These are phyloP conservation scores for Streptopelia turtur DNA, from an alignment of 2,797 vertebrate species.

Conservation along the genomic window DNA sequence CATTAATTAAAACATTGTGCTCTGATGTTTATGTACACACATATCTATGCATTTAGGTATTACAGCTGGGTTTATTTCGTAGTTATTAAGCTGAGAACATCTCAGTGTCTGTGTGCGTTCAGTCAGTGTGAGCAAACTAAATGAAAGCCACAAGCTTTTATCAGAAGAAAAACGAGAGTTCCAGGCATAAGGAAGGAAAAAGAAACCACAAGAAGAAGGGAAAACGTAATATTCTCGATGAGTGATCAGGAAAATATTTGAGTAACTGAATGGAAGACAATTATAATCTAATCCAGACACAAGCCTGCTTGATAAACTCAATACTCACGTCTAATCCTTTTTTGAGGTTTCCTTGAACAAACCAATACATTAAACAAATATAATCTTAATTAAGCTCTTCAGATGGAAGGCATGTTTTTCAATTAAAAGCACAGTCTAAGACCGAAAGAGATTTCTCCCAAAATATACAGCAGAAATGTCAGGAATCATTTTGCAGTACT, in stretches of 20 bases:
- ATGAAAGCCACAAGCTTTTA: conserved; percentile 18
- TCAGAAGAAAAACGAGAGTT: conserved; percentile 9
- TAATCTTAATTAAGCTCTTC: conserved; percentile 12
- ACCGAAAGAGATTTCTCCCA: neutral
- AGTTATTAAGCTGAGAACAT: neutral
- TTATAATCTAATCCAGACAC: conserved; percentile 58
- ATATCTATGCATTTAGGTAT: neutral
- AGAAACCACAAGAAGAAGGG: conserved; percentile 44
- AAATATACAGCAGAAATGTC: conserved; percentile 12
- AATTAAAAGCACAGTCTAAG: neutral
- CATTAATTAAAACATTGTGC: neutral
- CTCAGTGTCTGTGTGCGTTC: neutral
- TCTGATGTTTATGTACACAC: neutral
- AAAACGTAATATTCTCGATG: conserved; percentile 11
- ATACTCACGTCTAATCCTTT: neutral
- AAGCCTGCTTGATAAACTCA: conserved; percentile 30
- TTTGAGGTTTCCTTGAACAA: neutral
- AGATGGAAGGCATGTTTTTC: neutral
- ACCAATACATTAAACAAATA: neutral
- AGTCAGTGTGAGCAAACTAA: neutral
- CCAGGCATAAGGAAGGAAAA: conserved; percentile 8
- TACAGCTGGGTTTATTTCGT: neutral
- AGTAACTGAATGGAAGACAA: conserved; percentile 34
- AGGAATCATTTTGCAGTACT: conserved; percentile 26
- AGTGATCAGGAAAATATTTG: conserved; percentile 65